phyloP scores from a whole-genome alignment of 1,140 invertebrate species.

The Batillaria attramentaria region DNA sequence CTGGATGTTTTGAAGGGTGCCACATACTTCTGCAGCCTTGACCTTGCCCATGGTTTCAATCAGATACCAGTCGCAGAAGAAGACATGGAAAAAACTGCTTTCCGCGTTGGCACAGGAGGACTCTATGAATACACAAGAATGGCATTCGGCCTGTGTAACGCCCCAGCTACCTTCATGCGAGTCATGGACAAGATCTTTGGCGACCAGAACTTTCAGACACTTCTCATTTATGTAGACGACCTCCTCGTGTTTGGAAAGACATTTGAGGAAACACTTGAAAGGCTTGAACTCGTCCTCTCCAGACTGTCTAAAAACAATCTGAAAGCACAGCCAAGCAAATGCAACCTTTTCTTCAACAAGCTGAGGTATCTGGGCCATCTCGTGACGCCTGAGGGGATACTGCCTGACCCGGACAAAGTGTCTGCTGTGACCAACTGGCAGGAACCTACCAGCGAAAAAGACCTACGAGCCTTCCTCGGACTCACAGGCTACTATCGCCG shows the following conservation, averaged over 20 bases:
- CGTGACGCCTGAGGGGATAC: constrained; percentile 50
- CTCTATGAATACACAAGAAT: constrained; percentile 46
- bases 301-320: constrained; percentile 42
- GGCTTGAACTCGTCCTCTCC: constrained; percentile 47
- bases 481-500: constrained; percentile 68
- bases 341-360: constrained; percentile 31
- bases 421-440: constrained; percentile 61
- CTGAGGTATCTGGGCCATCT: constrained; percentile 47
- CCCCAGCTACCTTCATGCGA: constrained; percentile 53
- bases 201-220: constrained; percentile 38
- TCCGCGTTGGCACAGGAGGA: constrained; percentile 40
- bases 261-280: constrained; percentile 24
- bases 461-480: constrained; percentile 72
- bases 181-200: constrained; percentile 48
- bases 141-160: constrained; percentile 49
- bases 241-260: constrained; percentile 43
- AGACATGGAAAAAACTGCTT: constrained; percentile 43
- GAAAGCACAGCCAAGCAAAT: constrained; percentile 45
- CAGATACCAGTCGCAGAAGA: constrained; percentile 66
- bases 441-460: constrained; percentile 53
- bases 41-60: constrained; percentile 60
- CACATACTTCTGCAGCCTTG: constrained; percentile 52
- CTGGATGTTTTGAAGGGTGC: constrained; percentile 38
- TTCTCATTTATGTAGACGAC: constrained; percentile 52
- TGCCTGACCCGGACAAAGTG: constrained; percentile 68